Conservation (phyloP, 2,888 invertebrate species). For the Acrocera orbiculus region DNA sequence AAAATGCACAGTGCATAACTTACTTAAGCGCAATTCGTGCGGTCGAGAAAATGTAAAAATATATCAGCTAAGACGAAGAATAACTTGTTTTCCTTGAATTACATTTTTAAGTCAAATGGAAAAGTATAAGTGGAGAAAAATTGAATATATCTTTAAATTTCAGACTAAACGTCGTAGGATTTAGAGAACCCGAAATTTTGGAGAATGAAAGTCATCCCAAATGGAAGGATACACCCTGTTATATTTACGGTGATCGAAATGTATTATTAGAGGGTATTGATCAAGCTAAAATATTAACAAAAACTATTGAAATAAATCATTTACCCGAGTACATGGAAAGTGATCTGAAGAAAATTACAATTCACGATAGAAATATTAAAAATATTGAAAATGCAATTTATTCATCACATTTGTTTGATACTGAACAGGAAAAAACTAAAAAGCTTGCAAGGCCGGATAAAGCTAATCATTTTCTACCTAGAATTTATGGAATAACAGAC, state of each 20-base stretch:
- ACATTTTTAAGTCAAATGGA: too few relatives aligned
- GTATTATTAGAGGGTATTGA: constrained; percentile 51
- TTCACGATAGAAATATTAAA: constrained; percentile 36
- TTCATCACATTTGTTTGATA: constrained; percentile 53
- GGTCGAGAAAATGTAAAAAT: too few relatives aligned
- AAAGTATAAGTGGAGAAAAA: too few relatives aligned
- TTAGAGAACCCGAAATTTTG: constrained; percentile 19
- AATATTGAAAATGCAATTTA: constrained; percentile 45
- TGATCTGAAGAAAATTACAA: constrained; percentile 31
- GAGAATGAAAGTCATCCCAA: constrained; percentile 43
- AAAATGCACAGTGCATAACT: too few relatives aligned
- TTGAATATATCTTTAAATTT: constrained; percentile 13
- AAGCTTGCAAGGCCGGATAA: constrained; percentile 49
- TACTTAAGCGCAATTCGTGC: too few relatives aligned
- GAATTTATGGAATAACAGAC: constrained; percentile 56
- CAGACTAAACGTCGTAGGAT: constrained; percentile 18
- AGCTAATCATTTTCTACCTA: constrained; percentile 53
- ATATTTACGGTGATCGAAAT: constrained; percentile 40
- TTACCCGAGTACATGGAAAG: constrained; percentile 44
- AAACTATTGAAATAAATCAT: constrained; percentile 45
- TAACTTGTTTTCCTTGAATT: too few relatives aligned
- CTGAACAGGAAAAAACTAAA: constrained; percentile 59
- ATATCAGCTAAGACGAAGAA: too few relatives aligned
- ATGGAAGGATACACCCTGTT: constrained; percentile 45
- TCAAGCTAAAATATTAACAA: constrained; percentile 69